Percentiles rank a stretch among this genome's conserved stretches.
Evolutionary conservation across 1,140 invertebrate species (phyloP).

Genomic region (Octopus sinensis): DNA sequence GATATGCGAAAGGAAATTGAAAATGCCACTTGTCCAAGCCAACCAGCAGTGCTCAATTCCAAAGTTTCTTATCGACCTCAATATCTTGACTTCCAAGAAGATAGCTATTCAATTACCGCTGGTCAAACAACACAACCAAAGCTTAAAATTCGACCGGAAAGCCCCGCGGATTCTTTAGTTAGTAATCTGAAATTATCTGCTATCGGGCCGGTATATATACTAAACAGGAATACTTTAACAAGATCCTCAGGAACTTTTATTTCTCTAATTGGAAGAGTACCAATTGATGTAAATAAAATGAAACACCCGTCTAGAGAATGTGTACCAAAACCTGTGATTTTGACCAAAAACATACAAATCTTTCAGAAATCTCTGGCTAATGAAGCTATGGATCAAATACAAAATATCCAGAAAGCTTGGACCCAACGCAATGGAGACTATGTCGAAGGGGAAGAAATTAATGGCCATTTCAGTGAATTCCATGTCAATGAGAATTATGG

Average conservation of each 20-base stretch:
- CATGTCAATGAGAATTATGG: no score
- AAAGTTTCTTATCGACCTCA: background rate
- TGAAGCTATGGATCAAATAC: background rate
- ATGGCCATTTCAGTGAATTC: no score
- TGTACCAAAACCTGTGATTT: no score
- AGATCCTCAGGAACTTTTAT: background rate
- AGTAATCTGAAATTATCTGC: background rate
- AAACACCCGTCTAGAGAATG: no score
- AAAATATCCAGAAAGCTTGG: background rate
- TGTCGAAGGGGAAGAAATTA: no score
- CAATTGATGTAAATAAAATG: background rate
- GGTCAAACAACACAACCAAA: background rate
- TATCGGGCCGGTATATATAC: background rate
- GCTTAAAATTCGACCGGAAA: background rate
- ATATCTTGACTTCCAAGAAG: background rate
- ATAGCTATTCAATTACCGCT: background rate
- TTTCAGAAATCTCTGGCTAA: background rate
- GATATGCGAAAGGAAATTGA: background rate
- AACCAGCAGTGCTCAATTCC: background rate
- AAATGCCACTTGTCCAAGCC: background rate
- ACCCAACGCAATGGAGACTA: no score
- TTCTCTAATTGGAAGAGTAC: background rate
- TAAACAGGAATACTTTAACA: background rate
- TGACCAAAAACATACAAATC: background rate
- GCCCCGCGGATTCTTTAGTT: background rate